Conservation (phyloP, 2,797 vertebrate species). For the Phalloptychus januarius region DNA sequence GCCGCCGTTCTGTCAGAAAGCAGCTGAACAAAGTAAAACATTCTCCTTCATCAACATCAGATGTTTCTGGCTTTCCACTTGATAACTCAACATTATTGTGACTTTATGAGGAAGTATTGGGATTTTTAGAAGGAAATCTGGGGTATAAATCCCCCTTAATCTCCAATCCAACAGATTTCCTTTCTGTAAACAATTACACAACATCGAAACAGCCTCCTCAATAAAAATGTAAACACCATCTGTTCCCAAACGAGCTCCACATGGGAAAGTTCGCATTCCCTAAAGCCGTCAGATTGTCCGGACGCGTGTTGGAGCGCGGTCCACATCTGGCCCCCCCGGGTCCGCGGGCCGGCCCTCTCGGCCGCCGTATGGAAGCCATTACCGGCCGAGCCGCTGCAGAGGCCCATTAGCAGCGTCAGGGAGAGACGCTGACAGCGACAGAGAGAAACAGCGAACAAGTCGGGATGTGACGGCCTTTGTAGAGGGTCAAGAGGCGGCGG, state of each 20-base stretch:
- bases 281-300: slow-evolving; percentile 17
- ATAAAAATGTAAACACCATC: slow-evolving; percentile 6
- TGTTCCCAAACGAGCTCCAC: neutral
- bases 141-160: neutral
- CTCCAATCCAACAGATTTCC: neutral
- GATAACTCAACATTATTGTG: neutral
- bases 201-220: neutral
- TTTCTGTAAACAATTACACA: slow-evolving; percentile 7
- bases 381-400: slow-evolving; percentile 70
- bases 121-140: slow-evolving; percentile 7
- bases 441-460: slow-evolving; percentile 50
- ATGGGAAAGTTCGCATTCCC: neutral
- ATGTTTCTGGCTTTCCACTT: neutral
- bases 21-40: neutral
- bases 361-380: slow-evolving; percentile 80
- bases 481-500: slow-evolving; percentile 59
- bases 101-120: neutral
- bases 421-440: slow-evolving; percentile 52
- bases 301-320: slow-evolving; percentile 16
- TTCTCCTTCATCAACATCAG: neutral
- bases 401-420: slow-evolving; percentile 71
- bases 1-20: too few species aligned
- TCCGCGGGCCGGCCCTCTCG: slow-evolving; percentile 34
- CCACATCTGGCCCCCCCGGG: slow-evolving; percentile 7
- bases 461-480: slow-evolving; percentile 39